Evolutionary conservation across 2,888 invertebrate genomes (phyloP).

Genomic region (Chloroclystis v-ata): DNA sequence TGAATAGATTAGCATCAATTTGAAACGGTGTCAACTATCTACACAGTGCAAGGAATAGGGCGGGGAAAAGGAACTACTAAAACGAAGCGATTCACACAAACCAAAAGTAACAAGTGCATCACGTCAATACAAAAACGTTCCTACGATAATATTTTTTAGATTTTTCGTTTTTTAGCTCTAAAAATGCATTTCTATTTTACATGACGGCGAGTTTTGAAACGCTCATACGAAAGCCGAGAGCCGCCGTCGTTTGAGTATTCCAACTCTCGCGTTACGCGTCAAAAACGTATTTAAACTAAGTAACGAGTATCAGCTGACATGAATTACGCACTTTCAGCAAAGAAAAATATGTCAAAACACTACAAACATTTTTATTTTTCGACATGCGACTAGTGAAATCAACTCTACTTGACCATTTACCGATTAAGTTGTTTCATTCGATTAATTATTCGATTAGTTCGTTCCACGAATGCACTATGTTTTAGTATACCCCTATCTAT

Average conservation of each 20-base stretch:
- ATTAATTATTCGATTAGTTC: conserved; percentile 67
- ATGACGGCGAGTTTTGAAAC: conserved; percentile 57
- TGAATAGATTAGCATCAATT: conserved; percentile 23
- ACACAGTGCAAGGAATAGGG: conserved; percentile 62
- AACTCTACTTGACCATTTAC: conserved; percentile 78
- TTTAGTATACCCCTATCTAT: conserved; percentile 69
- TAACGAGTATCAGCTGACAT: conserved; percentile 75
- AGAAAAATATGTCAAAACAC: conserved; percentile 80
- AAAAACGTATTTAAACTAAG: conserved; percentile 44
- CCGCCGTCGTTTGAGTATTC: conserved; percentile 62
- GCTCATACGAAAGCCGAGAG: conserved; percentile 51
- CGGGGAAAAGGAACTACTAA: conserved; percentile 61
- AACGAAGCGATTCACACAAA: conserved; percentile 71
- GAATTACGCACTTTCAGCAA: conserved; percentile 80
- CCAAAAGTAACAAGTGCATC: conserved; percentile 69
- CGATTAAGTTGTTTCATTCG: conserved; percentile 64
- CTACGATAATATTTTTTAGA: conserved; percentile 52
- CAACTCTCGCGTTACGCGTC: conserved; percentile 45
- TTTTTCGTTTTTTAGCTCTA: conserved; percentile 53
- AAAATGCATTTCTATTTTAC: conserved; percentile 70
- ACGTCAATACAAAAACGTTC: conserved; percentile 65
- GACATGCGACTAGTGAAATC: conserved; percentile 79
- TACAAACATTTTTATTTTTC: conserved; percentile 71
- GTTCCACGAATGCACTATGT: conserved; percentile 72
- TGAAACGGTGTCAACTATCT: conserved; percentile 29